Evolutionary conservation across 2,797 vertebrate genomes (phyloP).

Genomic region (Anguilla anguilla): DNA sequence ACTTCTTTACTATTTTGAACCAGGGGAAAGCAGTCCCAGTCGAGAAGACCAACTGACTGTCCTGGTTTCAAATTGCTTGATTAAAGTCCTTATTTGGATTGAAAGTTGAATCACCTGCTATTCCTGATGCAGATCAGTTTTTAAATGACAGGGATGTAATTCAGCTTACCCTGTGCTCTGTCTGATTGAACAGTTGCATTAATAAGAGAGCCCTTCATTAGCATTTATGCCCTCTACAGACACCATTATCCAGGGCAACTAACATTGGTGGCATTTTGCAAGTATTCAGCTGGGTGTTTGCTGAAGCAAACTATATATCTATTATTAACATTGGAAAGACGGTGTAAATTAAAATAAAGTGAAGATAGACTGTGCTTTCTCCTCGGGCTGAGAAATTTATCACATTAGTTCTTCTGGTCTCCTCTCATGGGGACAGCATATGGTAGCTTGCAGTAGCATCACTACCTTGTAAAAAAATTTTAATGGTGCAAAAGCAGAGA

Average conservation of each 20-base stretch:
- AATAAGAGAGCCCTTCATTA: slow-evolving; percentile 6
- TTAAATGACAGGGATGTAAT: neutral
- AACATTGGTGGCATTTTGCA: neutral
- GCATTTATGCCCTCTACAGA: neutral
- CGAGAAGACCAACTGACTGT: neutral
- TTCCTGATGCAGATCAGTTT: neutral
- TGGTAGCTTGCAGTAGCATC: neutral
- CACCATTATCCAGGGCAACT: neutral
- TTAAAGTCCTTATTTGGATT: neutral
- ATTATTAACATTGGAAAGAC: neutral
- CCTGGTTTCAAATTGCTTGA: neutral
- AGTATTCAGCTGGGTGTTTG: neutral
- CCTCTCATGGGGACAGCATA: neutral
- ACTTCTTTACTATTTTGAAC: neutral
- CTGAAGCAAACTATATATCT: slow-evolving; percentile 6
- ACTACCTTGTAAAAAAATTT: neutral
- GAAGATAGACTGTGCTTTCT: no score
- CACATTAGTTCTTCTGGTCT: neutral
- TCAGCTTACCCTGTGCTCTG: neutral
- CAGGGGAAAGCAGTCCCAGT: slow-evolving; percentile 5
- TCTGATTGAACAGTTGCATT: neutral
- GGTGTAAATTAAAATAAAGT: no score
- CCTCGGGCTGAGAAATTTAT: neutral
- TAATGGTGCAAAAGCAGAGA: neutral
- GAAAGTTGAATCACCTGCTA: neutral